Evolutionary conservation across 2,888 invertebrate species (phyloP), one percentile per base, ranked within the genome.

Genomic region (Thyatira batis): DNA sequence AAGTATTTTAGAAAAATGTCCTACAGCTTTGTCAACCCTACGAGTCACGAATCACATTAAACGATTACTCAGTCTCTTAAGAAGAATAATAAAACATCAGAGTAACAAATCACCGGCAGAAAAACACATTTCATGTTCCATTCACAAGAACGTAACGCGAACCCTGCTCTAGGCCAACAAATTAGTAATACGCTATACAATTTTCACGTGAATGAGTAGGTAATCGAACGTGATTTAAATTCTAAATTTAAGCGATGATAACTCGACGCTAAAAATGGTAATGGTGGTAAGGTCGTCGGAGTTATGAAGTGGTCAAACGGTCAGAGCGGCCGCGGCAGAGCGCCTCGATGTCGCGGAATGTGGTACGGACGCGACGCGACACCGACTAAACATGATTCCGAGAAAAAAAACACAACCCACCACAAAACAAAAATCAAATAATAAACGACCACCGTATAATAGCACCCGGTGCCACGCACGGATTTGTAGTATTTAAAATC

Each of bases 281-380:
- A 39, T n/a, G 39, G 63, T 76, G 61, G 75, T 78, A 74, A 62
- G 73, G 65, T 61, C 68, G 53, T 28, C 65, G 71, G 65, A 77
- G 71, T 81, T 81, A 83, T 77, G 69, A 79, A 76, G 78, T 79
- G 82, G 79, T 80, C 80, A 80, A 77, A 77, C 78, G 80, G 80
- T 82, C 79, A 77, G 76, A 75, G 69, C 66, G 71, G 67, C 82
- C 78, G 68, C 66, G 71, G 67, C 82, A 78, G 68, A 78, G 82
- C 88, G 89, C 87, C 90, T 71, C 73, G 62, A 60, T 77, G 88
- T 77, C 89, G 89, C 76, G 89, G 89, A 89, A 89, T 89, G 89
- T 76, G 83, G 84, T 76, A 76, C 75, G 76, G 78, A 76, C 79
- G 79, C 79, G 78, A 68, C 76, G 70, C 71, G 80, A 82, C 84